A percentile compares a stretch with the other conserved stretches of the same genome.
phyloP scores from a whole-genome alignment of 1,140 invertebrate genomes.

The Holotrichia oblita region DNA sequence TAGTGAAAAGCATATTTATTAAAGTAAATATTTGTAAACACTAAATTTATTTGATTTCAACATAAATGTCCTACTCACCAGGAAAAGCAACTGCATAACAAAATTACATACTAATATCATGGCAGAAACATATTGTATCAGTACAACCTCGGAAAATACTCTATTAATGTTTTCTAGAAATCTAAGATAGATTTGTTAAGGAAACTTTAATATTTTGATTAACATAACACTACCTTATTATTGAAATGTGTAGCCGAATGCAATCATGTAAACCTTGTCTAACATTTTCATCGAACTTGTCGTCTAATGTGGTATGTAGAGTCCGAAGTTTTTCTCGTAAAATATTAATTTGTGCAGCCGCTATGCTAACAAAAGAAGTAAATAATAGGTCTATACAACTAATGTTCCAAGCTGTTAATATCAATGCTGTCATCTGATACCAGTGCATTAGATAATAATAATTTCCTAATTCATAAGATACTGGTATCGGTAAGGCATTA shows the following conservation, averaged over 20 bases:
- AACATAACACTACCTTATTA: not conserved
- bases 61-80: not conserved
- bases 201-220: too few relatives aligned
- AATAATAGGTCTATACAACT: not conserved
- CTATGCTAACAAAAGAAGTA: not conserved
- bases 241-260: not conserved
- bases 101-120: not conserved
- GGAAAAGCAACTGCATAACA: not conserved
- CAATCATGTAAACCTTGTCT: not conserved
- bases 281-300: not conserved
- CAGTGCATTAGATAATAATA: not conserved
- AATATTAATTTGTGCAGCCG: not conserved
- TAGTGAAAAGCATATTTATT: not conserved
- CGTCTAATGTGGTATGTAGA: too few relatives aligned
- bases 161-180: not conserved
- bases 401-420: not conserved
- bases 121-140: not conserved
- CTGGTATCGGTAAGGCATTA: not conserved
- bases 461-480: not conserved
- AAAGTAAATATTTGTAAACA: not conserved
- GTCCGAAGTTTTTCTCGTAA: not conserved
- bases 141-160: not conserved
- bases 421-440: not conserved
- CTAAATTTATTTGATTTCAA: too few relatives aligned
- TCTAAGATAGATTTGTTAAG: not conserved